These are phyloP conservation scores for Propithecus deckenii DNA, from an alignment of 2,797 vertebrate species.

Conservation along the genomic window DNA sequence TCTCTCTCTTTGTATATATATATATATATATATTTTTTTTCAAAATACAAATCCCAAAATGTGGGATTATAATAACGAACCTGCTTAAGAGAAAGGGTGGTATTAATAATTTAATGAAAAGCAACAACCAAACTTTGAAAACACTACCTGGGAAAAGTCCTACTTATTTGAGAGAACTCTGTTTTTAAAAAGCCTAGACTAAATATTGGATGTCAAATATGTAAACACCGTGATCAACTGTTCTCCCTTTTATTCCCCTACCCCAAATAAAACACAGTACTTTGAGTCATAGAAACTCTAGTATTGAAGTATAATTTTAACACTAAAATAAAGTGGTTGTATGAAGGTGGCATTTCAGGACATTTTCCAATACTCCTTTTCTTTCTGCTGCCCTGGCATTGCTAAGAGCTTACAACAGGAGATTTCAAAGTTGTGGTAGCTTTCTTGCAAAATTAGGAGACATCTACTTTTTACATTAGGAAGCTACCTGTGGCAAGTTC, in stretches of 20 bases:
- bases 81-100: background rate
- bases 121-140: background rate
- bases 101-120: background rate
- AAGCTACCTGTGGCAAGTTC: background rate
- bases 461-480: background rate
- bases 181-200: background rate
- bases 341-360: background rate
- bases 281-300: background rate
- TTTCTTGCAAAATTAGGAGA: background rate
- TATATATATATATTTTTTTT: background rate
- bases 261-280: background rate
- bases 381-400: background rate
- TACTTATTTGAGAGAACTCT: background rate
- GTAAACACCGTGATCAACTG: background rate
- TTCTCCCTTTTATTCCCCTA: fast-evolving
- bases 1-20: too few species aligned
- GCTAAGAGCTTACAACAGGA: background rate
- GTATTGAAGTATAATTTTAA: background rate
- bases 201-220: background rate
- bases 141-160: background rate
- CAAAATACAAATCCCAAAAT: background rate
- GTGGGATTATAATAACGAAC: background rate
- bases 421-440: background rate
- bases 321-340: background rate
- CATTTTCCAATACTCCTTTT: background rate